Percentiles rank a stretch among this genome's conserved stretches.
These are phyloP conservation scores for Onchidella celtica DNA, from an alignment of 2,888 invertebrate species.

Conservation along the genomic window DNA sequence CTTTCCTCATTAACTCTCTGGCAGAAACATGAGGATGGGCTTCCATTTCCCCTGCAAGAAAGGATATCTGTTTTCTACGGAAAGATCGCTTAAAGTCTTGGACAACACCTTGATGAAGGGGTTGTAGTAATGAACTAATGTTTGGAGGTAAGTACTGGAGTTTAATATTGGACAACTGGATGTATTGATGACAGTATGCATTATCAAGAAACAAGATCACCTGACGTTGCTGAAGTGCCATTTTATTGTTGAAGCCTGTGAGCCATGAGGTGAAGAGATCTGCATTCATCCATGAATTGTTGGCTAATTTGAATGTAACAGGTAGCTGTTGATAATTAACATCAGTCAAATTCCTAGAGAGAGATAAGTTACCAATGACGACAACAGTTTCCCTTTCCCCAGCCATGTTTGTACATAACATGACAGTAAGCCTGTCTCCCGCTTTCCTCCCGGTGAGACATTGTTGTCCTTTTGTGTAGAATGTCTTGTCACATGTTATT, in stretches of 20 bases:
- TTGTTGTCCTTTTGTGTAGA: slow-evolving; percentile 4
- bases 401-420: slow-evolving; percentile 2
- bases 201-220: slow-evolving; percentile 20
- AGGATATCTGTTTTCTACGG: background rate
- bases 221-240: slow-evolving; percentile 6
- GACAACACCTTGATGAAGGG: slow-evolving; percentile 4
- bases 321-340: background rate
- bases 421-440: background rate
- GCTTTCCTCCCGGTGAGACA: background rate
- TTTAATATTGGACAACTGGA: slow-evolving; percentile 9
- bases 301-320: slow-evolving; percentile 4
- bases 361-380: background rate
- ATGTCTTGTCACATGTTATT: background rate
- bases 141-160: slow-evolving; percentile 10
- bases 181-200: background rate
- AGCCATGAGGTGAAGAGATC: slow-evolving; percentile 10
- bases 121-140: background rate
- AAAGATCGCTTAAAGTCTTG: background rate
- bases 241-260: slow-evolving; percentile 23
- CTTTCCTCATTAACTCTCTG: slow-evolving; percentile 1
- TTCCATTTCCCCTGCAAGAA: slow-evolving; percentile 1
- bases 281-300: slow-evolving; percentile 13
- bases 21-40: background rate
- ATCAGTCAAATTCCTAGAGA: background rate
- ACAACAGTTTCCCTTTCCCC: background rate